phyloP scores from a whole-genome alignment of 2,888 invertebrate species.

The Toxonevra muliebris region DNA sequence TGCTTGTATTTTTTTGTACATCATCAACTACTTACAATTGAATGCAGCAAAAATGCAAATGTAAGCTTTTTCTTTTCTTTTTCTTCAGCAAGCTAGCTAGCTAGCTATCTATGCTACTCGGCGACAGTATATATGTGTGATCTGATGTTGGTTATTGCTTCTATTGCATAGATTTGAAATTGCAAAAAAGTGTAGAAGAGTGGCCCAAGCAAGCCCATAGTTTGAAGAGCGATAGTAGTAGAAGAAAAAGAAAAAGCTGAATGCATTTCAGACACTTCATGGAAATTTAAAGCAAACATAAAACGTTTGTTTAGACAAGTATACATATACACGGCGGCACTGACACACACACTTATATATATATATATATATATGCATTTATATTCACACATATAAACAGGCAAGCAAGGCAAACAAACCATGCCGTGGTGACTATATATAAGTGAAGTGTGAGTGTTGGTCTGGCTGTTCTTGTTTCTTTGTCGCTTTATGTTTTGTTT shows the following conservation, averaged over 20 bases:
- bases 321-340: neutral
- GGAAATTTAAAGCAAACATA: slow-evolving; percentile 3
- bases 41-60: slow-evolving; percentile 17
- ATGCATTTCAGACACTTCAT: neutral
- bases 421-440: neutral
- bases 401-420: neutral
- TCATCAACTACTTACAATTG: slow-evolving; percentile 12
- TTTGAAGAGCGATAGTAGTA: too few species aligned
- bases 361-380: neutral
- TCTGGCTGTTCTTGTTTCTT: neutral
- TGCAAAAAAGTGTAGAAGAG: too few species aligned
- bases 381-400: slow-evolving; percentile 5
- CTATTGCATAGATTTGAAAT: neutral
- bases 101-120: too few species aligned
- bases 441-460: neutral
- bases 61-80: neutral
- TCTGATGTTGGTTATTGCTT: neutral
- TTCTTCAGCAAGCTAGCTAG: neutral
- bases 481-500: neutral
- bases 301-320: neutral
- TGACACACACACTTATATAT: neutral
- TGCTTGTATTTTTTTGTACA: too few species aligned
- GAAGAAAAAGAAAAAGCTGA: too few species aligned
- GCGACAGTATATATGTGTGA: neutral
- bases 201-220: too few species aligned